phyloP scores from a whole-genome alignment of 2,797 vertebrate species.

The Phrynocephalus vlangalii region DNA sequence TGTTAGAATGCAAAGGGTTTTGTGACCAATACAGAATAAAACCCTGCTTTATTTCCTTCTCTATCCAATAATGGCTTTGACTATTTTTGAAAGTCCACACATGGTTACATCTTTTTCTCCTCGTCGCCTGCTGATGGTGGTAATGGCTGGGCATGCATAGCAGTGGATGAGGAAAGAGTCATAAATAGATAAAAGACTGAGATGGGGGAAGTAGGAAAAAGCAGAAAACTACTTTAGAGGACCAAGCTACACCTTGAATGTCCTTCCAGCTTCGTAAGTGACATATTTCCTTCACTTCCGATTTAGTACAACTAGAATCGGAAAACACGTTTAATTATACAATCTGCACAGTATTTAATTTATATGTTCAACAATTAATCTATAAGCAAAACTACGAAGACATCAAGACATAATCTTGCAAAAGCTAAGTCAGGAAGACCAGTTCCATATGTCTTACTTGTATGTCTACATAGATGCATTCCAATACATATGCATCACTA shows the following conservation, averaged over 20 bases:
- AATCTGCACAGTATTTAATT: neutral
- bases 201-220: neutral
- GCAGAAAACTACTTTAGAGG: slow-evolving; percentile 12
- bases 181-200: slow-evolving; percentile 19
- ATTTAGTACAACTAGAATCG: fast-evolving
- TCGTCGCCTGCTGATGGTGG: neutral
- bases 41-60: slow-evolving; percentile 30
- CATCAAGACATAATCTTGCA: neutral
- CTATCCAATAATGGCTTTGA: slow-evolving; percentile 57
- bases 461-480: neutral
- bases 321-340: slow-evolving; percentile 40
- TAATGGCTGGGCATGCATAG: neutral
- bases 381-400: slow-evolving; percentile 11
- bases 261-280: neutral
- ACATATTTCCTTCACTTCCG: neutral
- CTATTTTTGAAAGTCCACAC: slow-evolving; percentile 53
- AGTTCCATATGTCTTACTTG: neutral
- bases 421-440: neutral
- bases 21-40: slow-evolving; percentile 50
- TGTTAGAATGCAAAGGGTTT: slow-evolving; percentile 61
- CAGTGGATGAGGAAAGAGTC: slow-evolving; percentile 38
- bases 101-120: neutral
- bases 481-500: neutral
- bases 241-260: neutral
- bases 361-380: neutral